phyloP scores from a whole-genome alignment of 1,140 invertebrate species.

The Hycleus cichorii region DNA sequence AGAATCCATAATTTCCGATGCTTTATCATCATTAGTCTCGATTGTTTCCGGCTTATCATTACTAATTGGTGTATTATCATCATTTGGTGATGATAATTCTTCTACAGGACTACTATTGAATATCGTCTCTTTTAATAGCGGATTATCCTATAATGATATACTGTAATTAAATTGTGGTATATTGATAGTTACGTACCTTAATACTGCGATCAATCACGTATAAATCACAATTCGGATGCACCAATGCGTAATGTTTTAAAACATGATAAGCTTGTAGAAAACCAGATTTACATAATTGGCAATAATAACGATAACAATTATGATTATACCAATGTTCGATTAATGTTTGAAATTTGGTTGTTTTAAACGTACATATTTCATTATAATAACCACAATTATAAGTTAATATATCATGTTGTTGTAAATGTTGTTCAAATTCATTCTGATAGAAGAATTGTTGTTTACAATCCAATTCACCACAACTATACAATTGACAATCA shows the following conservation, averaged over 20 bases:
- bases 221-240: slow-evolving; percentile 19
- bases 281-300: slow-evolving; percentile 21
- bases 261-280: slow-evolving; percentile 18
- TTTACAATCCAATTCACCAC: neutral
- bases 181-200: no score
- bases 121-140: no score
- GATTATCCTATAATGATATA: no score
- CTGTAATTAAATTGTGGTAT: no score
- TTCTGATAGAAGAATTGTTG: slow-evolving; percentile 21
- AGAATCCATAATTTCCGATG: neutral
- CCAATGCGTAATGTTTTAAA: slow-evolving; percentile 19
- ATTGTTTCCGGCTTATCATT: neutral
- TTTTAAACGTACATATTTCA: slow-evolving; percentile 2
- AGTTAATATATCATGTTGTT: neutral
- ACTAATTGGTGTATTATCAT: neutral
- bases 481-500: neutral
- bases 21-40: neutral
- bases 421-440: slow-evolving; percentile 22
- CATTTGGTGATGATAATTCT: neutral
- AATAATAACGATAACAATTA: slow-evolving; percentile 21
- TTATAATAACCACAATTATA: neutral
- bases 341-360: neutral
- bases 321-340: slow-evolving; percentile 22
- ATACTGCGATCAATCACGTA: slow-evolving; percentile 18
- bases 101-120: no score